A percentile compares a stretch with the other conserved stretches of the same genome.
phyloP scores from a whole-genome alignment of 1,140 invertebrate species.

The Drosophila jambulina region DNA sequence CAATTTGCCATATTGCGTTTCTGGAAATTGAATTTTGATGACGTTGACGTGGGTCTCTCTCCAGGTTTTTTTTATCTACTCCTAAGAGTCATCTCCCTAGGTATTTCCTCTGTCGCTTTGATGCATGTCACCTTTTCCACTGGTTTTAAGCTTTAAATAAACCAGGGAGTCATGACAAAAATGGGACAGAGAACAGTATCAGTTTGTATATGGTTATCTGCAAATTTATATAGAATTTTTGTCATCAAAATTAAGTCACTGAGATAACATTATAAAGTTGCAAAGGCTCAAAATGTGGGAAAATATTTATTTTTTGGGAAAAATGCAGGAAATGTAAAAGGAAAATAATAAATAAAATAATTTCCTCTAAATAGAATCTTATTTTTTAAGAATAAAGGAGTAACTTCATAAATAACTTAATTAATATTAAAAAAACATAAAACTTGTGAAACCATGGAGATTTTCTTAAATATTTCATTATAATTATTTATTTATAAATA shows the following conservation, averaged over 20 bases:
- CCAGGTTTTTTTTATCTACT: not conserved
- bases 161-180: not conserved
- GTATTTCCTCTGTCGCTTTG: slow-evolving; percentile 17
- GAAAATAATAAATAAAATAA: too few species aligned
- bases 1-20: slow-evolving; percentile 23
- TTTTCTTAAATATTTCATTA: too few species aligned
- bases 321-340: not conserved
- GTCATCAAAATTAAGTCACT: not conserved
- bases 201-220: not conserved
- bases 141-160: slow-evolving; percentile 3
- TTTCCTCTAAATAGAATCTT: not conserved
- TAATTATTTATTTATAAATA: too few species aligned
- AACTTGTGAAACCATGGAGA: too few species aligned
- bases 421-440: too few species aligned
- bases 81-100: slow-evolving; percentile 4
- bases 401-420: too few species aligned
- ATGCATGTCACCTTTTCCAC: slow-evolving; percentile 7
- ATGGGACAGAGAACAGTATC: not conserved
- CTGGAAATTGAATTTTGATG: slow-evolving; percentile 26
- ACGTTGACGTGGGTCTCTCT: not conserved
- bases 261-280: not conserved
- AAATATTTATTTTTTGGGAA: not conserved
- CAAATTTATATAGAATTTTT: not conserved
- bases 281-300: not conserved
- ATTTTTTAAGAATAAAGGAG: not conserved